phyloP scores from a whole-genome alignment of 2,888 invertebrate species.

The Pollenia griseotomentosa region DNA sequence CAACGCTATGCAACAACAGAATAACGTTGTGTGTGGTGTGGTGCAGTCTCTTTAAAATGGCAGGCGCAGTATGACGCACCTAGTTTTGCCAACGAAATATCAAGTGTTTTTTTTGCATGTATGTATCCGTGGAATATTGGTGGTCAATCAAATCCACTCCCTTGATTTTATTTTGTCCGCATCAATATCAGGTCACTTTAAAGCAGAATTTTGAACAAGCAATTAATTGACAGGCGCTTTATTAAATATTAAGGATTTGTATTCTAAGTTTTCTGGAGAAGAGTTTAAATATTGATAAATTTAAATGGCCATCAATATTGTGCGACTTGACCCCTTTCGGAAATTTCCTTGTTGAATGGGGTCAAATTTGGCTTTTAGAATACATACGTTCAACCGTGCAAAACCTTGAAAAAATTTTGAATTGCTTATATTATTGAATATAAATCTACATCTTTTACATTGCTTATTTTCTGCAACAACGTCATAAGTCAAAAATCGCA shows the following conservation, averaged over 20 bases:
- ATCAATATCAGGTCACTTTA: background rate
- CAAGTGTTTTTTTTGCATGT: constrained; percentile 4
- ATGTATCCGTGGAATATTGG: background rate
- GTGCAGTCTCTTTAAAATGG: constrained; percentile 51
- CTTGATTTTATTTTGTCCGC: background rate
- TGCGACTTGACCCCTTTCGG: no score
- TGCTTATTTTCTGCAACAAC: no score
- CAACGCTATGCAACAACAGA: constrained; percentile 57
- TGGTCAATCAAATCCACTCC: background rate
- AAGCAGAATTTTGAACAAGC: background rate
- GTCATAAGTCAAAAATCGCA: no score
- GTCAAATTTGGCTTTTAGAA: no score
- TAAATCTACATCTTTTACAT: no score
- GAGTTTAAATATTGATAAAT: no score
- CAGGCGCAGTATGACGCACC: constrained; percentile 66
- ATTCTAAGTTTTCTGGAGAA: background rate
- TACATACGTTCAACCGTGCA: no score
- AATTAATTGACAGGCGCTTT: background rate
- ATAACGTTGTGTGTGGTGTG: constrained; percentile 9
- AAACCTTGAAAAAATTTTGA: no score
- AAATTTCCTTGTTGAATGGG: no score
- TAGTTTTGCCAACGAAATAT: constrained; percentile 35
- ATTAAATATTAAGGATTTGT: background rate
- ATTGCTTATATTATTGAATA: no score
- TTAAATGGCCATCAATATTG: no score